phyloP scores from a whole-genome alignment of 2,888 invertebrate genomes.

The Pomacea canaliculata region DNA sequence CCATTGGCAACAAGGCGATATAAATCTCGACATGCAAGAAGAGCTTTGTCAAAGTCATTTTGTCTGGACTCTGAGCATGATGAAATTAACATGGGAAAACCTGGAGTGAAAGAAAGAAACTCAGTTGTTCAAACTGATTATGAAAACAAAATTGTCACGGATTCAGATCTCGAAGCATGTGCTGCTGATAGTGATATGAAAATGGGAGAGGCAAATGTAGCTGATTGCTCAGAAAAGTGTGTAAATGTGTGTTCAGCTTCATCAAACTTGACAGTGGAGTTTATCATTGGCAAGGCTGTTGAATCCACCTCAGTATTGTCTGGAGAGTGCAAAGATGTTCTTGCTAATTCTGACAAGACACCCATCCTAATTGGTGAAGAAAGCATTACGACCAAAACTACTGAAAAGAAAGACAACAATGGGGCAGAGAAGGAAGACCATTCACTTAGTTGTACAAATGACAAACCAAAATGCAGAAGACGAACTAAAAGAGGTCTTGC shows the following conservation, averaged over 20 bases:
- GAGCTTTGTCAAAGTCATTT: background rate
- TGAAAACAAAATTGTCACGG: background rate
- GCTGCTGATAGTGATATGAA: background rate
- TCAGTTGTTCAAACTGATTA: background rate
- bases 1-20: slow-evolving; percentile 1
- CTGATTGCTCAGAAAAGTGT: too few species aligned
- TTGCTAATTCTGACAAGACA: too few species aligned
- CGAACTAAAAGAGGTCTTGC: too few species aligned
- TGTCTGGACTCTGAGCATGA: background rate
- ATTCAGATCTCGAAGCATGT: background rate
- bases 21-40: background rate
- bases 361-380: too few species aligned
- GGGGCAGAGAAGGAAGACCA: background rate
- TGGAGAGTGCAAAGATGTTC: too few species aligned
- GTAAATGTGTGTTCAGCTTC: too few species aligned
- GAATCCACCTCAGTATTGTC: too few species aligned
- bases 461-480: background rate
- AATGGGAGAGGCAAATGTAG: too few species aligned
- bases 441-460: background rate
- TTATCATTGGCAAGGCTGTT: too few species aligned
- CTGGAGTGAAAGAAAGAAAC: background rate
- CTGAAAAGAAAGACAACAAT: background rate
- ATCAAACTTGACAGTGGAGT: too few species aligned
- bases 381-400: too few species aligned
- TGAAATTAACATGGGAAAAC: background rate